Evolutionary conservation across 2,888 invertebrate species (phyloP), one percentile per base, ranked within the genome.

Genomic region (Euplagia quadripunctaria): DNA sequence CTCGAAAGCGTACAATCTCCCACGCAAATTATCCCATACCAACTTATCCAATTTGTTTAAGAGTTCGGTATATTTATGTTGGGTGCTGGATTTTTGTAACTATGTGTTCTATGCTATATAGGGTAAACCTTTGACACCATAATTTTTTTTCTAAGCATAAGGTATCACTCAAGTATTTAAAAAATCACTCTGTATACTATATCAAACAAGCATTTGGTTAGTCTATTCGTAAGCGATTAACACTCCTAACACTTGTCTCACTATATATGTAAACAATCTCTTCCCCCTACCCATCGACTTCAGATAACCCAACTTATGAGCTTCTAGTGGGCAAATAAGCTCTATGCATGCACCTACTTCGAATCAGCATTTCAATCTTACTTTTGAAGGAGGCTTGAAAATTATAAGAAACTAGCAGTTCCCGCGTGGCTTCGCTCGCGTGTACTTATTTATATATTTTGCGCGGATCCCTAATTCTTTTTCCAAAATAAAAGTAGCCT

Each of bases 41-140:
- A 80, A 76, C 65, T 82, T 75, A 72, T 74, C 70, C 51, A 78
- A 74, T 78, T 82, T 75, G 70, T 64, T 49, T 77, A 74, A 65
- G 31, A 73, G 58, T 31, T 64, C 68, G 65, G 70, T 64, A 41
- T 76, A 52, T 76, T 79, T 75, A 72, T 71, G 73, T 75, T 72
- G 51, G 65, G 42, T 51, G n/a, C 31, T 61, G 17, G 17, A 49
- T 70, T 52, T 51, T 70, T 51, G 12, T 46, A n/a, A 61, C 69
- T 20, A 20, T 66, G 6, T 14, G 16, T 66, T 46, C 46, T 20
- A 17, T 20, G 6, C 1, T 46, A 12, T n/a, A n/a, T 46, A 46
- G 2, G 31, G 31, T 31, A 31, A 31, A 1, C 31, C 31, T 31
- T 31, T 31, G 31, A 1, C 31, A 31, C 1, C 31, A 31, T 31